Percentiles rank a stretch among this genome's conserved stretches.
These are phyloP conservation scores for Argyresthia goedartella DNA, from an alignment of 2,888 invertebrate genomes.

Conservation along the genomic window DNA sequence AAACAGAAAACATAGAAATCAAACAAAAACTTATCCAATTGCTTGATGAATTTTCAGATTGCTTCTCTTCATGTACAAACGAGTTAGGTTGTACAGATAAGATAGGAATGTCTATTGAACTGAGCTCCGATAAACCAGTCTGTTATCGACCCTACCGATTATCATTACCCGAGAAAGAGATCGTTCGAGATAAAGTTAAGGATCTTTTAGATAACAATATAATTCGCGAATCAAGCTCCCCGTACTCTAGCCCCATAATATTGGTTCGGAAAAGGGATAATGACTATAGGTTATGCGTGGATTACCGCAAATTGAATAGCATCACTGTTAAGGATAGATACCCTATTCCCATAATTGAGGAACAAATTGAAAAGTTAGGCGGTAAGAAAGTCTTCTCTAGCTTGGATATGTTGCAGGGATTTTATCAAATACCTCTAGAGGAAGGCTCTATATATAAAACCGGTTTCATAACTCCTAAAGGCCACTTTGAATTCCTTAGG, in stretches of 20 bases:
- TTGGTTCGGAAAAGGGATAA: too few species aligned
- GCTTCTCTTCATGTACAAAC: too few species aligned
- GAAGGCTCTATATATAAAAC: conserved; percentile 3
- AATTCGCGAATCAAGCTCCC: neutral
- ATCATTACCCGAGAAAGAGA: neutral
- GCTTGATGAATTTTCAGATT: too few species aligned
- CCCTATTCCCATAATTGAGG: too few species aligned
- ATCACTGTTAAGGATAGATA: too few species aligned
- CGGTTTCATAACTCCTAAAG: conserved; percentile 9
- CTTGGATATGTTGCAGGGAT: conserved; percentile 8
- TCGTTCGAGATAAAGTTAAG: neutral
- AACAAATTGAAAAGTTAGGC: too few species aligned
- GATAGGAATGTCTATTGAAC: neutral
- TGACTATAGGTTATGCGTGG: too few species aligned
- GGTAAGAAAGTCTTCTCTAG: conserved; percentile 3
- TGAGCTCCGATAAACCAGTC: neutral
- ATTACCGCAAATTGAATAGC: too few species aligned
- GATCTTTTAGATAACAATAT: neutral
- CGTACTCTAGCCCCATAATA: too few species aligned
- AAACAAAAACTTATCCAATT: neutral
- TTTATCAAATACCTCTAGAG: conserved; percentile 6
- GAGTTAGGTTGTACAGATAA: too few species aligned
- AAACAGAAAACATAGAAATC: neutral
- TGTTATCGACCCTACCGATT: neutral
- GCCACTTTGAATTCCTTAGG: conserved; percentile 8